Percentiles rank a stretch among this genome's conserved stretches.
Conservation (phyloP, 2,888 invertebrate genomes). For the Clostera curtula region DNA sequence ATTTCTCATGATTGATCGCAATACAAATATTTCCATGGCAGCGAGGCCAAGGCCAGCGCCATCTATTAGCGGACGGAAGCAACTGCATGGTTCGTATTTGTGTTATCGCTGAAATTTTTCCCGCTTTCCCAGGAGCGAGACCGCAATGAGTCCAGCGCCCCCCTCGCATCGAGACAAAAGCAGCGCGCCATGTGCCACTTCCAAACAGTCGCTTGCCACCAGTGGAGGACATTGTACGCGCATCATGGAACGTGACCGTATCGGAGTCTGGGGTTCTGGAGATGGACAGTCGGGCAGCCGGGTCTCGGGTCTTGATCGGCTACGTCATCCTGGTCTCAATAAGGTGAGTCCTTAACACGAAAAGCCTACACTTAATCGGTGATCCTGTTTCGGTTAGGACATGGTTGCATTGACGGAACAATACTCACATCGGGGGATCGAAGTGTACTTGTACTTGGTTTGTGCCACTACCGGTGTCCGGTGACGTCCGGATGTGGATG, state of each 20-base stretch:
- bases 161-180: constrained; percentile 59
- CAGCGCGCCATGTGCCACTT: constrained; percentile 29
- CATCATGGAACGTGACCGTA: constrained; percentile 76
- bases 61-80: constrained; percentile 53
- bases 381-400: constrained; percentile 42
- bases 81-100: constrained; percentile 46
- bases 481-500: constrained; percentile 25
- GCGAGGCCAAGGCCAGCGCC: constrained; percentile 38
- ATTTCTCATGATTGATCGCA: constrained; percentile 2
- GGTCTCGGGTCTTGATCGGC: constrained; percentile 79
- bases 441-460: constrained; percentile 4
- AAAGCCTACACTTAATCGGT: constrained; percentile 10
- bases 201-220: constrained; percentile 50
- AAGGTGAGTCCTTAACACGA: constrained; percentile 68
- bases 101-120: constrained; percentile 62
- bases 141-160: constrained; percentile 63
- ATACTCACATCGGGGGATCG: too few species aligned
- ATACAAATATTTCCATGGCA: constrained; percentile 19
- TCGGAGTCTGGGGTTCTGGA: constrained; percentile 77
- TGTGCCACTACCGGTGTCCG: constrained; percentile 4
- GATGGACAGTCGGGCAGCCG: constrained; percentile 73
- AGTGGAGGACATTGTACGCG: constrained; percentile 46
- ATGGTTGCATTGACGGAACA: too few species aligned
- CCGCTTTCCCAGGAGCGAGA: constrained; percentile 70
- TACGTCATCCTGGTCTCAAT: constrained; percentile 80